These are phyloP conservation scores for Drosophila fuyamai DNA, from an alignment of 1,140 invertebrate species.

Conservation along the genomic window DNA sequence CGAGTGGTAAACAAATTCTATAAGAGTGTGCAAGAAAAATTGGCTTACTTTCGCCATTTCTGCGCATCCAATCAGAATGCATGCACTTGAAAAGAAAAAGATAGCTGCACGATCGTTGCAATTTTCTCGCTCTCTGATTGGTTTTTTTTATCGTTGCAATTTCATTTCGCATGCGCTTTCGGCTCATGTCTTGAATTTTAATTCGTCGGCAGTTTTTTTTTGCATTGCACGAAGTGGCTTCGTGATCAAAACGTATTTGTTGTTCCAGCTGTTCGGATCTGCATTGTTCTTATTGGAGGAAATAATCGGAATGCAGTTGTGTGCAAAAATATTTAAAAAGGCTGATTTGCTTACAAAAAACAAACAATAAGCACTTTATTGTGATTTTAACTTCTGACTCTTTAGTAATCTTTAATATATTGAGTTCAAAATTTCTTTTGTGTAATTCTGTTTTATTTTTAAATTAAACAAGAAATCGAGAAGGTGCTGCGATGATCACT, in stretches of 20 bases:
- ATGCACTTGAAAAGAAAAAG: neutral
- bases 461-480: neutral
- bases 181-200: constrained; percentile 69
- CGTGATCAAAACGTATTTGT: constrained; percentile 13
- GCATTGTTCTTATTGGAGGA: constrained; percentile 29
- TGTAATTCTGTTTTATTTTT: neutral
- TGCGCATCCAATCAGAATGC: constrained; percentile 58
- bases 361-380: too few species aligned
- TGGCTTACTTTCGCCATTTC: constrained; percentile 34
- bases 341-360: too few species aligned
- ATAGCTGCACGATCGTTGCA: constrained; percentile 26
- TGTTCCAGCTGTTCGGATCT: constrained; percentile 4
- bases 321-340: too few species aligned
- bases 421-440: too few species aligned
- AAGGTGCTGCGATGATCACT: too few species aligned
- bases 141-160: constrained; percentile 52
- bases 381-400: too few species aligned
- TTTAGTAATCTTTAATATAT: too few species aligned
- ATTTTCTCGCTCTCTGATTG: constrained; percentile 9
- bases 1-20: neutral
- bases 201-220: constrained; percentile 55
- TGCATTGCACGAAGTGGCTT: constrained; percentile 45
- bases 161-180: constrained; percentile 62
- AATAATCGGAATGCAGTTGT: constrained; percentile 17
- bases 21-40: neutral